Conservation (phyloP, 2,113 vertebrate genomes). For the Raja brachyura region DNA sequence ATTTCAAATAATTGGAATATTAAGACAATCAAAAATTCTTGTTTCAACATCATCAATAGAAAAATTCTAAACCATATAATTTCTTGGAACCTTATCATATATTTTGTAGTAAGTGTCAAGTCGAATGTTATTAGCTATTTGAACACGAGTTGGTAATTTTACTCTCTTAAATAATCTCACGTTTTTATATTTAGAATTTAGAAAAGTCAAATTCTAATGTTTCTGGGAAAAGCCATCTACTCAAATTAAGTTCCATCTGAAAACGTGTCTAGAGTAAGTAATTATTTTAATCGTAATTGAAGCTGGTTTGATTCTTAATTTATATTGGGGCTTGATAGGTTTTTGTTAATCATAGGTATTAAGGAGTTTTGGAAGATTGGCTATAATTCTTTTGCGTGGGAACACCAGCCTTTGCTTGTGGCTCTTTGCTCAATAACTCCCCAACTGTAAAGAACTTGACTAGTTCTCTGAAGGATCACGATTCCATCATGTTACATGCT, state of each 20-base stretch:
- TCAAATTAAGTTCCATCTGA: not conserved
- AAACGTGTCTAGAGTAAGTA: not conserved
- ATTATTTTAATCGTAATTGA: no score
- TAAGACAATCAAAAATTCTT: not conserved
- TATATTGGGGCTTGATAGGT: no score
- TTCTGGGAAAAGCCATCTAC: not conserved
- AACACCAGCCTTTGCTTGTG: no score
- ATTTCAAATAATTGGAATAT: not conserved
- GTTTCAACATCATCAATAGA: constrained; percentile 5
- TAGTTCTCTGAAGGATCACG: no score
- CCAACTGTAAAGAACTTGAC: no score
- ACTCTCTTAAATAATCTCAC: not conserved
- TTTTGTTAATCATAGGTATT: no score
- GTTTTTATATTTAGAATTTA: not conserved
- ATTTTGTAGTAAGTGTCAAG: not conserved
- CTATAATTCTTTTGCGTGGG: no score
- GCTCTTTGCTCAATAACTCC: no score
- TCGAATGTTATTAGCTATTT: not conserved
- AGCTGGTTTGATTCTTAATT: no score
- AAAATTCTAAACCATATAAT: not conserved
- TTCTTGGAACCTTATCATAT: not conserved
- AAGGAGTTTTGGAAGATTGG: no score
- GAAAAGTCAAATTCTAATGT: not conserved
- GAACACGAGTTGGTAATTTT: not conserved
- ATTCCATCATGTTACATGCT: not conserved